Conservation (phyloP, 2,888 invertebrate species). For the Troides aeacus region DNA sequence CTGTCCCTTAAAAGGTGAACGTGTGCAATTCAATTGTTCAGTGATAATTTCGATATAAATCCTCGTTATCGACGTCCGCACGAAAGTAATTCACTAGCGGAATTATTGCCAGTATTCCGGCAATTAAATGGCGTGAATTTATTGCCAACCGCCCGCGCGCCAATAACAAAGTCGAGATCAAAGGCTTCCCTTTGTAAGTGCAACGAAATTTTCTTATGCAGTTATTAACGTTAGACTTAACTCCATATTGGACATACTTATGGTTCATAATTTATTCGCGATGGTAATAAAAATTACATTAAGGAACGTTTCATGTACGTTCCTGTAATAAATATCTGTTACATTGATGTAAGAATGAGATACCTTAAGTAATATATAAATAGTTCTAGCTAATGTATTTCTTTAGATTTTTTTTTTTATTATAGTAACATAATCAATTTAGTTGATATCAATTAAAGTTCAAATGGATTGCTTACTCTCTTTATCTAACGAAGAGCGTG, state of each 20-base stretch:
- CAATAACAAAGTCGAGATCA: constrained; percentile 51
- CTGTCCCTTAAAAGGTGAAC: constrained; percentile 25
- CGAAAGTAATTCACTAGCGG: constrained; percentile 38
- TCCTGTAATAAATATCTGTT: neutral
- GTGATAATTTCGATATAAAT: constrained; percentile 42
- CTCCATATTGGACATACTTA: constrained; percentile 29
- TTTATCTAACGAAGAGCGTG: constrained; percentile 1
- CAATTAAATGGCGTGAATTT: constrained; percentile 55
- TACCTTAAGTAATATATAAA: too few relatives aligned
- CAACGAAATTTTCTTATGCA: constrained; percentile 35
- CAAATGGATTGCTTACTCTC: neutral
- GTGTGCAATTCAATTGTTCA: constrained; percentile 37
- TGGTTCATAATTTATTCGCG: constrained; percentile 11
- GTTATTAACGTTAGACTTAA: constrained; percentile 35
- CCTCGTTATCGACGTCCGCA: constrained; percentile 39
- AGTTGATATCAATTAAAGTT: neutral
- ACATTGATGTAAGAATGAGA: neutral
- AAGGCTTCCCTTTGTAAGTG: constrained; percentile 46
- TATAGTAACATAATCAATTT: neutral
- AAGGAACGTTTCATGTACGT: neutral
- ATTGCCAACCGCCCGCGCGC: constrained; percentile 40
- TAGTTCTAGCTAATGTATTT: neutral
- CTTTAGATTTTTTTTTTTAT: too few relatives aligned
- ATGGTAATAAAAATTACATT: constrained; percentile 3
- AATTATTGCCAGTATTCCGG: constrained; percentile 47